These are phyloP conservation scores for Cavia porcellus DNA, from an alignment of 2,113 vertebrate genomes.

Conservation along the genomic window DNA sequence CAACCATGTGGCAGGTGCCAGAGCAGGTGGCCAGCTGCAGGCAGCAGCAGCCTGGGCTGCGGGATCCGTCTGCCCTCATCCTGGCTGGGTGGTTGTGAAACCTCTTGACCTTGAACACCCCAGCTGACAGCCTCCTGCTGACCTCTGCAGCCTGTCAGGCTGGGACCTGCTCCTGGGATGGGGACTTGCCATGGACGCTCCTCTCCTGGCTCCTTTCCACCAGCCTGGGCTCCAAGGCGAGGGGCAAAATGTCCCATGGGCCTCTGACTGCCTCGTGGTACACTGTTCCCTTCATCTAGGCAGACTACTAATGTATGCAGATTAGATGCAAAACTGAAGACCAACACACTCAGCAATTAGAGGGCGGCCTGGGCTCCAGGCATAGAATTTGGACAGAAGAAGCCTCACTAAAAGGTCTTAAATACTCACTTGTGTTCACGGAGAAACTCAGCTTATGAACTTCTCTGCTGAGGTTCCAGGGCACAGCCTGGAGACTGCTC, in stretches of 20 bases:
- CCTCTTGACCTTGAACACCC: neutral
- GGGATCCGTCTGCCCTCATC: neutral
- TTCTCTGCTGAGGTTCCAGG: conserved; percentile 73
- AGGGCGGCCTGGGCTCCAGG: conserved; percentile 81
- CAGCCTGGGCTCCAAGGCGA: too few species aligned
- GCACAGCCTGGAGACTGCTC: neutral
- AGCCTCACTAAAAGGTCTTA: conserved; percentile 77
- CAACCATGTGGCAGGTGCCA: neutral
- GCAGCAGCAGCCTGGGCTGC: neutral
- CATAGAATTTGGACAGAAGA: conserved; percentile 81
- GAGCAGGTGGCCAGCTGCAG: neutral
- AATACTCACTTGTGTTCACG: conserved; percentile 85
- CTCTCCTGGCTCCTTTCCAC: neutral
- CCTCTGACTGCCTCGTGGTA: conserved; percentile 41
- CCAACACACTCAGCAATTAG: conserved; percentile 85
- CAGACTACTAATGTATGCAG: conserved; percentile 84
- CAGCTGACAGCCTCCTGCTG: neutral
- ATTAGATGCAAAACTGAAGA: conserved; percentile 86
- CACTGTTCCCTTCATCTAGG: conserved; percentile 65
- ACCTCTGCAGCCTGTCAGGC: neutral
- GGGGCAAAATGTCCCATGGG: neutral
- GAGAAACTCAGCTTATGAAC: conserved; percentile 79
- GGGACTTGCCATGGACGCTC: rapidly evolving
- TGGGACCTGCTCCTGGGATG: neutral
- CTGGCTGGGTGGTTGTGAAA: neutral